Evolutionary conservation across 2,888 invertebrate genomes (phyloP), one percentile per base, ranked within the genome.

Genomic region (Clanis bilineata): DNA sequence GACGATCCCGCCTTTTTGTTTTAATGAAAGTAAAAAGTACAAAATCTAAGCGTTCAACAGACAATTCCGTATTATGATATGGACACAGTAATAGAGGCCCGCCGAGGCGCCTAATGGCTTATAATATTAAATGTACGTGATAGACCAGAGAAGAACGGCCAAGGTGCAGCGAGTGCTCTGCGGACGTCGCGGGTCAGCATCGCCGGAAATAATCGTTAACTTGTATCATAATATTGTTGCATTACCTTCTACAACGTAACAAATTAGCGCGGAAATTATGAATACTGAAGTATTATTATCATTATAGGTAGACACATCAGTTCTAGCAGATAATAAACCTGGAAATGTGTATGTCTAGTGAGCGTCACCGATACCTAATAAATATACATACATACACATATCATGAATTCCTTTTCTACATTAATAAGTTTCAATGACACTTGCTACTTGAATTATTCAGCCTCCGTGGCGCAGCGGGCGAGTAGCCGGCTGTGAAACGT

Each of bases 1-100:
- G 90, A 81, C 83, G 79, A 76, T 71, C 79, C 80, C 83, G 82
- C 82, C 88, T 88, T 91, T 90, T 90, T 90, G 86, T 88, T 90
- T 88, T 86, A 79, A 80, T 79, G 82, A 83, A 86, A 86, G 80
- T 86, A 90, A 90, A 90, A 90, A 89, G 86, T 86, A 88, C 77
- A 88, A 87, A 88, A 86, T 86, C 86, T 86, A 86, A 87, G 79
- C 85, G 88, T 78, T 83, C 80, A 72, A 78, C 84, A 88, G 88
- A 90, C 90, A 89, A 90, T 91, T 86, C 90, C 87, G 90, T 90
- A 86, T 90, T 90, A 91, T 91, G 89, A 90, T 90, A 90, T 89
- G 89, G 89, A 88, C 87, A 86, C 82, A 86, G 87, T 90, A 92
- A 92, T 90, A 80, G 87, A 83, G 84, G 89, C 79, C 79, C 85